Percentiles rank a stretch among this genome's conserved stretches.
Evolutionary conservation across 2,113 vertebrate species (phyloP).

Genomic region (Gadus macrocephalus): DNA sequence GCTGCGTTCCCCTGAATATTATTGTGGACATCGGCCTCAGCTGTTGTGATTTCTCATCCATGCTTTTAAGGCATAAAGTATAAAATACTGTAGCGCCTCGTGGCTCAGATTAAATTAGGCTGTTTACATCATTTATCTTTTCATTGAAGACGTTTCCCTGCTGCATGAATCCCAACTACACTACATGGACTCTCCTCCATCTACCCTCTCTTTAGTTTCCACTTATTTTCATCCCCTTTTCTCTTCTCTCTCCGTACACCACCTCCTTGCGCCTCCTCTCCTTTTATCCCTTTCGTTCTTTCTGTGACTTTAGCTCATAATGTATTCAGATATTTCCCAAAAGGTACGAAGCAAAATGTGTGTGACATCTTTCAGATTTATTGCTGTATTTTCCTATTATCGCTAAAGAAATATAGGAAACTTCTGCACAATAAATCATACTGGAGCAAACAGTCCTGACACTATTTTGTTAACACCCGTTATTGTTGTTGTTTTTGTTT

Average conservation of each 20-base stretch:
- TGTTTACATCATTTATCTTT: not conserved
- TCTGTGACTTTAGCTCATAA: conserved; percentile 50
- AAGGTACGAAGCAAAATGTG: conserved; percentile 77
- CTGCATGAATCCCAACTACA: not conserved
- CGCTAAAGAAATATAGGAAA: conserved; percentile 72
- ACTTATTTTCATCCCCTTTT: conserved; percentile 19
- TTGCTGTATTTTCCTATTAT: conserved; percentile 79
- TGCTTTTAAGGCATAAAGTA: too few relatives aligned
- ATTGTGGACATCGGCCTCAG: too few relatives aligned
- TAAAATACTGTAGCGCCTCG: too few relatives aligned
- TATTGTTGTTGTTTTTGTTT: conserved; percentile 28
- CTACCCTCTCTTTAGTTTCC: conserved; percentile 22
- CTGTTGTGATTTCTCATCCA: too few relatives aligned
- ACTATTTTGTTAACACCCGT: conserved; percentile 62
- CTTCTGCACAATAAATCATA: conserved; percentile 75
- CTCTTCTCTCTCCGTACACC: conserved; percentile 27
- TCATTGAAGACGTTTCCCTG: conserved; percentile 13
- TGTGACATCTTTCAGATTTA: conserved; percentile 77
- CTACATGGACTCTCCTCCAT: conserved; percentile 12
- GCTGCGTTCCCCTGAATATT: too few relatives aligned
- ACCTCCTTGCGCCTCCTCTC: conserved; percentile 22
- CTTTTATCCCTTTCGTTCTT: conserved; percentile 9
- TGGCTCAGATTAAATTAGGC: not conserved
- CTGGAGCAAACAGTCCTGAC: conserved; percentile 59
- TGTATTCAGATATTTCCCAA: conserved; percentile 73